Conservation (phyloP, 2,888 invertebrate species). For the Drosophila ustulata region DNA sequence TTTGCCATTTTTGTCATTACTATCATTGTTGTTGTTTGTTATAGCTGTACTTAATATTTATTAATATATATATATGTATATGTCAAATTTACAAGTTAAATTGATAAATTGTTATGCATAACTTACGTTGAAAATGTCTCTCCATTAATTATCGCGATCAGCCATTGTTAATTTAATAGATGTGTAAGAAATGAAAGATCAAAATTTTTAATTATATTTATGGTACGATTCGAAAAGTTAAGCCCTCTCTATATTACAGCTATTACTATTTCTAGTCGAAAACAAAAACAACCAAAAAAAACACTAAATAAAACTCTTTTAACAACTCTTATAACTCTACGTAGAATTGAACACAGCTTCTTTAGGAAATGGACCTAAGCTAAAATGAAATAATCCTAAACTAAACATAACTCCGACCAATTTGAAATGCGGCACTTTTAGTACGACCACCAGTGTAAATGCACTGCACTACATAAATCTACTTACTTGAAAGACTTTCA, state of each 20-base stretch:
- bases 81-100: constrained; percentile 16
- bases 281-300: not conserved
- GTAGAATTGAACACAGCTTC: constrained; percentile 31
- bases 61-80: constrained; percentile 14
- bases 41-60: constrained; percentile 72
- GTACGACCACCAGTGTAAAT: constrained; percentile 72
- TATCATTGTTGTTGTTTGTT: constrained; percentile 76
- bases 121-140: constrained; percentile 48
- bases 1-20: constrained; percentile 52
- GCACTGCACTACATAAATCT: constrained; percentile 64
- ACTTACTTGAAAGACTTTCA: constrained; percentile 76
- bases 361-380: constrained; percentile 24
- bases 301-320: not conserved
- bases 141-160: constrained; percentile 62
- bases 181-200: constrained; percentile 66
- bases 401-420: constrained; percentile 72
- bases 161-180: constrained; percentile 78
- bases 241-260: constrained; percentile 13
- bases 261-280: constrained; percentile 22
- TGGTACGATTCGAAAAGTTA: constrained; percentile 20
- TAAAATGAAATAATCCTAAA: constrained; percentile 31
- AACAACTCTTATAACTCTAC: constrained; percentile 3
- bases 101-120: constrained; percentile 36
- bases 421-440: constrained; percentile 70
- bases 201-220: constrained; percentile 48